Conservation (phyloP, 2,888 invertebrate species). For the Epistrophe grossulariae region DNA sequence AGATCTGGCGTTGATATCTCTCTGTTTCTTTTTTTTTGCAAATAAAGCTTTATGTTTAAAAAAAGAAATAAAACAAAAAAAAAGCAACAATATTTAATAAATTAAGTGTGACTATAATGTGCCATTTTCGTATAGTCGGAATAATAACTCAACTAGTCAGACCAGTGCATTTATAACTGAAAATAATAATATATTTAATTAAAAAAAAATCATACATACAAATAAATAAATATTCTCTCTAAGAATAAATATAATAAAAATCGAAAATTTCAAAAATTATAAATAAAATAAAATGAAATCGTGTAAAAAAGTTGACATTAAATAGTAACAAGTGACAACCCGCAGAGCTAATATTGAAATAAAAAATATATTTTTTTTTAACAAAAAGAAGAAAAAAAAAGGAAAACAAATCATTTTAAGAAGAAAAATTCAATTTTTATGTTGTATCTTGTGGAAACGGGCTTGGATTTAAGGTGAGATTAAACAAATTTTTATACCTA, state of each 20-base stretch:
- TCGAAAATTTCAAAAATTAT: too few relatives aligned
- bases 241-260: too few relatives aligned
- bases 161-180: constrained; percentile 57
- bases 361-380: neutral
- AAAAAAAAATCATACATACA: constrained; percentile 5
- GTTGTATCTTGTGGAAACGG: constrained; percentile 75
- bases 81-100: neutral
- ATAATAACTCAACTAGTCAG: constrained; percentile 66
- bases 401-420: constrained; percentile 11
- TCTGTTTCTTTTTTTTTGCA: neutral
- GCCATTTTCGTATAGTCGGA: constrained; percentile 61
- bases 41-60: neutral
- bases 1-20: neutral
- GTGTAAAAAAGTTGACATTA: neutral
- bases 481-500: neutral
- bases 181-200: constrained; percentile 1
- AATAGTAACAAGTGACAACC: neutral
- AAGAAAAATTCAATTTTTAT: constrained; percentile 62
- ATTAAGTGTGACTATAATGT: constrained; percentile 34
- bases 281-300: neutral
- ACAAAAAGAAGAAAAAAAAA: neutral
- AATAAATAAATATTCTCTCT: constrained; percentile 4
- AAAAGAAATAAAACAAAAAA: neutral
- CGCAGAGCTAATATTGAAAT: neutral
- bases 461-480: constrained; percentile 73